Evolutionary conservation across 2,113 vertebrate genomes (phyloP), one percentile per base, ranked within the genome.

Genomic region (western clawed frog (Xenopus tropicalis)): DNA sequence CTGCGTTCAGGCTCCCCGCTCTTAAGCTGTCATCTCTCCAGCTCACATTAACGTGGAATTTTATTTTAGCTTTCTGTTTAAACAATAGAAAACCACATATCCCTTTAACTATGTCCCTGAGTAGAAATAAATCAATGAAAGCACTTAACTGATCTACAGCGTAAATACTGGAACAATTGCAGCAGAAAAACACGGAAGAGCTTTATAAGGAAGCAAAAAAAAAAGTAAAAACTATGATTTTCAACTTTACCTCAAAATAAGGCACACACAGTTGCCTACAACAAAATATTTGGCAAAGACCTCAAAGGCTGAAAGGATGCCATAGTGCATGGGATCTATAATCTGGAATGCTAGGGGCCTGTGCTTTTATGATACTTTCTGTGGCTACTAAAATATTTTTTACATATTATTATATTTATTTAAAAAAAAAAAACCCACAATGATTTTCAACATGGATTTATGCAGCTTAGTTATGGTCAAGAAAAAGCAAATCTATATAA

Each of bases 1-100:
- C 94, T 69, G 94, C 93, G 96, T 94, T 96, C 94, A 97, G 90
- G 91, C 29, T 75, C 72, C 65, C 61, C 29, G 65, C 72, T 68
- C 25, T 10, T 63, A 69, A 76, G 73, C 93, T 91, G 91, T 91
- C 90, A 90, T 85, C 72, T 57, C 72, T 74, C 86, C 83, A 88
- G 82, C 75, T 77, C 29, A 19, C 89, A 87, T 87, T 88, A 83
- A 81, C n/a, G 86, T 84, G 81, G 20, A 87, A 85, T 84, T 81
- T 83, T 80, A 69, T 82, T 37, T 74, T 67, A 80, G 75, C 77
- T 54, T 78, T 51, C 71, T 73, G 81, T 63, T 76, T 74, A 61
- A 70, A 81, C 67, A 71, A 62, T 52, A 69, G 61, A 21, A 78
- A 77, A 74, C 64, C 24, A 79, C 59, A 71, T 7, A 42, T 59